phyloP scores from a whole-genome alignment of 2,888 invertebrate genomes.

The Phaedon cochleariae region DNA sequence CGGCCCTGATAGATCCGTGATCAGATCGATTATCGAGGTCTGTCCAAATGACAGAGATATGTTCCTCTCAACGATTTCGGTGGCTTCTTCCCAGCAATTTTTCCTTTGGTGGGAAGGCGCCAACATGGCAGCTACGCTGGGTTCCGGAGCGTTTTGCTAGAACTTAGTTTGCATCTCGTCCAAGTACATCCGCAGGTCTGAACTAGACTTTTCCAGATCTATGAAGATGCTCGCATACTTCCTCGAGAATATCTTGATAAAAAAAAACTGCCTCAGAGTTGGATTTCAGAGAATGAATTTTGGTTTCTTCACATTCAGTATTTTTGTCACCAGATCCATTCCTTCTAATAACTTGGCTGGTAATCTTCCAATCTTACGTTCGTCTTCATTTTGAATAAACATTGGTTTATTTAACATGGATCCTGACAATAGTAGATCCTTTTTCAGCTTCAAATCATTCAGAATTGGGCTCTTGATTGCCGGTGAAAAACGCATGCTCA shows the following conservation, averaged over 20 bases:
- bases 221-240: constrained; percentile 89
- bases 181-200: constrained; percentile 84
- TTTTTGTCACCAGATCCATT: constrained; percentile 87
- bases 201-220: constrained; percentile 90
- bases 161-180: constrained; percentile 86
- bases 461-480: constrained; percentile 61
- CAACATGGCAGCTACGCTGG: constrained; percentile 85
- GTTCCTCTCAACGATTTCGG: constrained; percentile 79
- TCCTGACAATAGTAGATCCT: constrained; percentile 77
- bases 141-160: constrained; percentile 87
- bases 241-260: constrained; percentile 79
- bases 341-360: constrained; percentile 85
- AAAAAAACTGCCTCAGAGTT: constrained; percentile 90
- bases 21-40: constrained; percentile 78
- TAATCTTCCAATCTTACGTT: constrained; percentile 78
- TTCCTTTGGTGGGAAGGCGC: constrained; percentile 89
- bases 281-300: constrained; percentile 82
- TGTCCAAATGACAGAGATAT: constrained; percentile 69
- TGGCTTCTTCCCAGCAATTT: constrained; percentile 86
- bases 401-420: constrained; percentile 55
- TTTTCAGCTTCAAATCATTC: constrained; percentile 62
- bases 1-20: constrained; percentile 90
- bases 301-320: constrained; percentile 82
- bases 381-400: constrained; percentile 51
- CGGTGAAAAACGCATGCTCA: constrained; percentile 59